phyloP scores from a whole-genome alignment of 1,140 invertebrate species.

The Brachionus sp. region DNA sequence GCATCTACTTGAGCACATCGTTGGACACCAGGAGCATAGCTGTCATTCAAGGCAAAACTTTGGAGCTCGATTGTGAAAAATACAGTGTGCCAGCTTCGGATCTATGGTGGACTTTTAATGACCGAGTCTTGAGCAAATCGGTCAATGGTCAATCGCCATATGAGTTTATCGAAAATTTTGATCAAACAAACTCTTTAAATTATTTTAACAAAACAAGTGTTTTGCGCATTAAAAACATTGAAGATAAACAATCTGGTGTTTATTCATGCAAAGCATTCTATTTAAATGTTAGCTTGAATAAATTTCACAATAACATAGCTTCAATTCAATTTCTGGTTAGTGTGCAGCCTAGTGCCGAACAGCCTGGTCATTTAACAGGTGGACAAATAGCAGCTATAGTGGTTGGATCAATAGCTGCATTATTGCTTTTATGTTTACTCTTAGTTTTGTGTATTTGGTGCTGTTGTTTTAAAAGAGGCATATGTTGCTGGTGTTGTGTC shows the following conservation, averaged over 20 bases:
- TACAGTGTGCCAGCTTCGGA: constrained; percentile 33
- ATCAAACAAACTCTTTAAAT: neutral
- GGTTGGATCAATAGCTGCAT: neutral
- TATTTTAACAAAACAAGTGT: constrained; percentile 41
- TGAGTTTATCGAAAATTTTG: constrained; percentile 40
- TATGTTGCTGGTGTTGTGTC: constrained; percentile 8
- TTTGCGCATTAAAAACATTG: neutral
- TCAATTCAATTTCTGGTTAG: neutral
- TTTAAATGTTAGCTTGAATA: neutral
- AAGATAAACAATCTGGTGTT: neutral
- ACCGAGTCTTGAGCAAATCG: neutral
- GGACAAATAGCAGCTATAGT: constrained; percentile 40
- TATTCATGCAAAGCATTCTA: constrained; percentile 39
- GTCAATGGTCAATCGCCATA: neutral
- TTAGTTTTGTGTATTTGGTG: neutral
- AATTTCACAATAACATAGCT: neutral
- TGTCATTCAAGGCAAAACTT: neutral
- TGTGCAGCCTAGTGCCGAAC: neutral
- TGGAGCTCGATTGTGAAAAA: constrained; percentile 27
- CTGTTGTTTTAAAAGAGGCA: constrained; percentile 3
- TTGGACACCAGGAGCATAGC: neutral
- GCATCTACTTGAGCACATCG: neutral
- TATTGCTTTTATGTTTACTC: constrained; percentile 23
- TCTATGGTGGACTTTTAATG: constrained; percentile 37
- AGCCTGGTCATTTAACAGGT: neutral